phyloP scores from a whole-genome alignment of 2,888 invertebrate species.

The Dioctria linearis region DNA sequence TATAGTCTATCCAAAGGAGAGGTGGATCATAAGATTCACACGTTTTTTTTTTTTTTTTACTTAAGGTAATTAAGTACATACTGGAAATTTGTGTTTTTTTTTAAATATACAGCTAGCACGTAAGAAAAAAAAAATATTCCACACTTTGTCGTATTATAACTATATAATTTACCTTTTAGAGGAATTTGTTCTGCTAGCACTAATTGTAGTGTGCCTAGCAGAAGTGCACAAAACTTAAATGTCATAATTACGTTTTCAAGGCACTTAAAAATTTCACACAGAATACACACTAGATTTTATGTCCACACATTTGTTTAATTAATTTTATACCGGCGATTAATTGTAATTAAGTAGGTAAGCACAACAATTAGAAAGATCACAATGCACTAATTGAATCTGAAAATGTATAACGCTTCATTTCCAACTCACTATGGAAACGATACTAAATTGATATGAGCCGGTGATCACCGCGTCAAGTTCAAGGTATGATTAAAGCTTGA shows the following conservation, averaged over 20 bases:
- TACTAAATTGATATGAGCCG: background rate
- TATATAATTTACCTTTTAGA: conserved; percentile 25
- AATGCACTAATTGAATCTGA: background rate
- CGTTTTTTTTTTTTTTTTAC: background rate
- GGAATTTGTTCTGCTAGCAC: conserved; percentile 19
- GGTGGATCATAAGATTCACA: conserved; percentile 7
- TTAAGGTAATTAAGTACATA: background rate
- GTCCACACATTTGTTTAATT: background rate
- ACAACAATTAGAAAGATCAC: conserved; percentile 27
- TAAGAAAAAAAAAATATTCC: conserved; percentile 17
- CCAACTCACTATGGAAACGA: background rate
- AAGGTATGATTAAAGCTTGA: conserved; percentile 71
- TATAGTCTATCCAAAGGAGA: background rate
- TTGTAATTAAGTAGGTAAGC: background rate
- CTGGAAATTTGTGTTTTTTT: background rate
- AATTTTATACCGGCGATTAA: background rate
- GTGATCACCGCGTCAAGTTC: conserved; percentile 67
- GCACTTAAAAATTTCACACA: conserved; percentile 3
- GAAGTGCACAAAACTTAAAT: conserved; percentile 29
- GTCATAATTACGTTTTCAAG: conserved; percentile 13
- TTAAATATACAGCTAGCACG: background rate
- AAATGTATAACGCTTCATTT: conserved; percentile 30
- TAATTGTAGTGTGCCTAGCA: conserved; percentile 11
- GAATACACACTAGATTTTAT: background rate
- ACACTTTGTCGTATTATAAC: background rate